Conservation (phyloP, 2,113 vertebrate genomes). For the Capra hircus region DNA sequence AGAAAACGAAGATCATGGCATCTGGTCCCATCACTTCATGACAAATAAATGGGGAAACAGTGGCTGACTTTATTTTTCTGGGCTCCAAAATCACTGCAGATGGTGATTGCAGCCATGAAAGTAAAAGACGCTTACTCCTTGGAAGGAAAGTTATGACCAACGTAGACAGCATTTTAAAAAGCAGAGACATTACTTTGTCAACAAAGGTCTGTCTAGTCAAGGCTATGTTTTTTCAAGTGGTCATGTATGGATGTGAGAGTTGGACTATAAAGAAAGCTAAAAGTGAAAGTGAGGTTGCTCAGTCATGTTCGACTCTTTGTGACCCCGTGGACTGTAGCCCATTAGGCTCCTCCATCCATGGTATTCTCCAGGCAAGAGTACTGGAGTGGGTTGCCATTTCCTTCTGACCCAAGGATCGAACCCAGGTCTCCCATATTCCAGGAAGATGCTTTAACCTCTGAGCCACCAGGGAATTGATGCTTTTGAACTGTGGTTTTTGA, state of each 20-base stretch:
- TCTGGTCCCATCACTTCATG: neutral
- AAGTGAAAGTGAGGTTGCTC: too few species aligned
- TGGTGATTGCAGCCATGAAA: neutral
- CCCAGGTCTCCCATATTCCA: too few species aligned
- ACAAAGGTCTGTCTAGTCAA: neutral
- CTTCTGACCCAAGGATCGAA: too few species aligned
- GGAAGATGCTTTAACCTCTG: too few species aligned
- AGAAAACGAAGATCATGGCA: neutral
- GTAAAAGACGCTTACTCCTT: neutral
- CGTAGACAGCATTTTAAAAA: neutral
- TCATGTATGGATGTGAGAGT: neutral
- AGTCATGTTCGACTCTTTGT: too few species aligned
- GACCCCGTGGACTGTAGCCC: too few species aligned
- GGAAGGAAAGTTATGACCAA: neutral
- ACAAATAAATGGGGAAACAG: neutral
- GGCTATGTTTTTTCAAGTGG: neutral
- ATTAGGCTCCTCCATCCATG: too few species aligned
- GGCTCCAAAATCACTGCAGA: neutral
- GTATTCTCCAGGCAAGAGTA: too few species aligned
- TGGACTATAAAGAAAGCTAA: neutral
- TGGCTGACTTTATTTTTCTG: neutral
- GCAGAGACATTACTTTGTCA: neutral
- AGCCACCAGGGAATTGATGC: neutral
- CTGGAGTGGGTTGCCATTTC: too few species aligned
- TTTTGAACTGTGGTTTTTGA: neutral